Base-by-base conservation (phyloP, 2,797 vertebrate species). In the Poeciliopsis turneri region DNA sequence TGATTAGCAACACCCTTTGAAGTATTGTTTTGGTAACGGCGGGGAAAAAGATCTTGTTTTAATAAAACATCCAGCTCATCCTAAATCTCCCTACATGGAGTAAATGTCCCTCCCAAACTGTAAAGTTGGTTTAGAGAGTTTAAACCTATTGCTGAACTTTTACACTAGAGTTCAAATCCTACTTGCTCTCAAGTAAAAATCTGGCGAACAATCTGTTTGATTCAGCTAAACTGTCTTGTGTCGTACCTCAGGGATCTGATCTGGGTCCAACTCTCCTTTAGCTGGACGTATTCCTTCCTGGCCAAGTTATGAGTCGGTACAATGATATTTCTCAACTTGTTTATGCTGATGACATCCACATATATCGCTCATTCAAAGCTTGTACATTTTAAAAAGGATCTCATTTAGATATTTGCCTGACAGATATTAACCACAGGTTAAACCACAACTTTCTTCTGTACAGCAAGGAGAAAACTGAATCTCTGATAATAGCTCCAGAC, bases 1-100 rank as follows among this genome's bases (percentile, higher is more conserved):
- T 55, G 72, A 57, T 74, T 41, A 74, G 33, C 11, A 74, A 59
- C 25, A 43, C 15, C 5, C 25, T 74, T 74, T 74, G 9, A 74
- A n/a, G 39, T 55, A 55, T 43, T 43, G 73, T 59, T 43, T 74
- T 43, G 39, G 36, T 74, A 43, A 43, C 25, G 45, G 45, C 5
- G 25, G 12, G 16, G 23, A 3, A 53, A 28, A 41, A 45, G 43
- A n/a, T n/a, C 9, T 11, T 25, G 0, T 55, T 41, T 55, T 25
- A 15, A 53, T 36, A 9, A 36, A 73, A 73, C 33, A 53, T 53
- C 47, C 20, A 25, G 12, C 36, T 66, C 75, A 47, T 20, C 57
- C 2, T 15, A 15, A 76, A 64, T 47, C 57, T 23, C 11, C 28
- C n/a, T 66, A 46, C 30, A 41, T 47, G 28, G 43, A 75, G 18